Evolutionary conservation across 2,888 invertebrate genomes (phyloP).

Genomic region (Acholoe squamosa): DNA sequence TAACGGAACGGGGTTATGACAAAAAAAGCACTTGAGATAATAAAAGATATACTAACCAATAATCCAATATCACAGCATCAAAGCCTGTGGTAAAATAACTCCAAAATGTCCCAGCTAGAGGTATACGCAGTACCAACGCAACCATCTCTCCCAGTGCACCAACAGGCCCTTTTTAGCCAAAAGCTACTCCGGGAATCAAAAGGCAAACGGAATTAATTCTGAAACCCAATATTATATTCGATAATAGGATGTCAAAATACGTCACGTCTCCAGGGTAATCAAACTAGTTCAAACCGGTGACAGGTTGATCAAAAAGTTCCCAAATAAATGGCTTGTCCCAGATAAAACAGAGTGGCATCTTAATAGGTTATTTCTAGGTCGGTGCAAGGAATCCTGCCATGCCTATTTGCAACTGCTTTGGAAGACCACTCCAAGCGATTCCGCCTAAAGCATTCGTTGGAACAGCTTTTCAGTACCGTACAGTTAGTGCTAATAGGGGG

Average conservation of each 20-base stretch:
- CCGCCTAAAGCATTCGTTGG: neutral
- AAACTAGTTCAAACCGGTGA: neutral
- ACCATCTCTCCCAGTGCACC: neutral
- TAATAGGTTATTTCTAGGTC: constrained; percentile 2
- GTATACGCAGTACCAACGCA: no score
- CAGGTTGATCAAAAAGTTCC: neutral
- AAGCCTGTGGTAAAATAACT: no score
- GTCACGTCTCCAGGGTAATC: neutral
- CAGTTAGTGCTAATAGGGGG: neutral
- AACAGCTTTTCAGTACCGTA: neutral
- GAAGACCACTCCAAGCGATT: neutral
- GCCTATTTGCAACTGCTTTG: neutral
- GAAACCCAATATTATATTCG: constrained; percentile 27
- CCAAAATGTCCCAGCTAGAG: no score
- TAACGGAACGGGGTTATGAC: no score
- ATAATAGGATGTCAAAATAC: constrained; percentile 28
- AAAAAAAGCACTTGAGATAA: no score
- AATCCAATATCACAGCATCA: no score
- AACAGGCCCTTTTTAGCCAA: neutral
- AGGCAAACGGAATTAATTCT: neutral
- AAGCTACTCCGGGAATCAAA: constrained; percentile 2
- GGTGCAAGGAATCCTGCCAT: neutral
- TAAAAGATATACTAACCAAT: no score
- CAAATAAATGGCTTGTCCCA: neutral
- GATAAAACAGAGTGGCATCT: constrained; percentile 14